Evolutionary conservation across 2,797 vertebrate species (phyloP).

Genomic region (Poecilia velifera): DNA sequence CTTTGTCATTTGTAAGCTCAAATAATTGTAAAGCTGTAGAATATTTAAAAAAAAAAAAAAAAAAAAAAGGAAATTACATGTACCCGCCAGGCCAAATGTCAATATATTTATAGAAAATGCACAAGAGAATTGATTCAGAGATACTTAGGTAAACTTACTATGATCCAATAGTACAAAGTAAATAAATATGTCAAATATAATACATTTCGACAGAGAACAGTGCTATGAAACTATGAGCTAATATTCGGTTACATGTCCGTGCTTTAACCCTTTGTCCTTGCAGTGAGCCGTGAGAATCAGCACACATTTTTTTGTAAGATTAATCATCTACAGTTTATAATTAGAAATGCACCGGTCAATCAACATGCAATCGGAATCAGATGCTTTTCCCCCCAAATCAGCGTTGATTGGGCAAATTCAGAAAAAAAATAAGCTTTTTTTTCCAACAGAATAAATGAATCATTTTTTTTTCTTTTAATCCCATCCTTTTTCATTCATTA

Average conservation of each 20-base stretch:
- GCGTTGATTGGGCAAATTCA: background rate
- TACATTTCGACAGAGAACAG: background rate
- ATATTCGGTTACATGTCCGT: background rate
- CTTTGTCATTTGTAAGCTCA: slow-evolving; percentile 44
- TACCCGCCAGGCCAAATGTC: slow-evolving; percentile 5
- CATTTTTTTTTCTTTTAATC: background rate
- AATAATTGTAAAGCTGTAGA: slow-evolving; percentile 35
- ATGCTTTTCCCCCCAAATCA: background rate
- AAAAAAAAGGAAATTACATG: slow-evolving; percentile 55
- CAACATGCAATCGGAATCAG: background rate
- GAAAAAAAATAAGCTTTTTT: background rate
- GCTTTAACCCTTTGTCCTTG: background rate
- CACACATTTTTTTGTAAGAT: background rate
- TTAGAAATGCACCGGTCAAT: background rate
- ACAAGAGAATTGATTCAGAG: background rate
- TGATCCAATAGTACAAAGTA: background rate
- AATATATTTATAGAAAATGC: background rate
- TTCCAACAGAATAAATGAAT: background rate
- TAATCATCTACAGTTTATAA: background rate
- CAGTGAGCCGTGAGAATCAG: background rate
- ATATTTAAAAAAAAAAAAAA: background rate
- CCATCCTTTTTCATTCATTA: background rate
- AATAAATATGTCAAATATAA: background rate
- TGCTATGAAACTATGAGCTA: background rate
- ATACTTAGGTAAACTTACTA: background rate